Evolutionary conservation across 53 echinoderm and acorn worm species (phyloP), one percentile per base, ranked within the genome.

Genomic region (Actinopyga echinites): DNA sequence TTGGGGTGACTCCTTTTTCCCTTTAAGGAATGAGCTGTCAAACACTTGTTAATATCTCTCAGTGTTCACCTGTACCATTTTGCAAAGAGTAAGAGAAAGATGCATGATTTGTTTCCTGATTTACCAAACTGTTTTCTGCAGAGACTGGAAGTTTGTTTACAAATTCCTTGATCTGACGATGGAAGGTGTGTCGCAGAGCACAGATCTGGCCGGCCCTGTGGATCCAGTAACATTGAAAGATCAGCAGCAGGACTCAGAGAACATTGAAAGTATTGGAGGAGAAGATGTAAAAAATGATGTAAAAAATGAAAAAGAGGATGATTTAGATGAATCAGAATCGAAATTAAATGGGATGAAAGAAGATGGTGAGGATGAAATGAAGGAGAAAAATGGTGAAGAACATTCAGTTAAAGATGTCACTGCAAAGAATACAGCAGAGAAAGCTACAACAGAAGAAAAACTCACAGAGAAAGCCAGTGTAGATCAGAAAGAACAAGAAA

Each of bases 171-270:
- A 17, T 49, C 8, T 63, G 13, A 0, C 24, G 13, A 68, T 68
- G 68, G 68, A 68, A 31, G 68, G 68, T 22, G n/a, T 68, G 35
- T 35, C 68, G 6, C 68, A 12, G 31, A 33, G 3, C 31, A 36
- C 68, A 34, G 68, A 68, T 20, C n/a, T 23, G 21, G 10, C 68
- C 12, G 38, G 31, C 31, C 22, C 38, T 8, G 20, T 68, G 68
- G 68, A 68, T 20, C 68, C 68, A 68, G 32, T 21, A 33, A 36
- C 68, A 13, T 68, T 68, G 20, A 68, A 68, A 35, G 68, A 68
- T 17, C 34, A 13, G n/a, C 68, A 68, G 0, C 68, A 68, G 17
- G 49, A 49, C 1, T 49, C 49, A 15, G 49, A 49, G 17, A 49
- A 49, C 17, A 17, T 49, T 49, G 49, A 49, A 5, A 49, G 49